Conservation (phyloP, 2,888 invertebrate genomes). For the Watsonalla cultraria region DNA sequence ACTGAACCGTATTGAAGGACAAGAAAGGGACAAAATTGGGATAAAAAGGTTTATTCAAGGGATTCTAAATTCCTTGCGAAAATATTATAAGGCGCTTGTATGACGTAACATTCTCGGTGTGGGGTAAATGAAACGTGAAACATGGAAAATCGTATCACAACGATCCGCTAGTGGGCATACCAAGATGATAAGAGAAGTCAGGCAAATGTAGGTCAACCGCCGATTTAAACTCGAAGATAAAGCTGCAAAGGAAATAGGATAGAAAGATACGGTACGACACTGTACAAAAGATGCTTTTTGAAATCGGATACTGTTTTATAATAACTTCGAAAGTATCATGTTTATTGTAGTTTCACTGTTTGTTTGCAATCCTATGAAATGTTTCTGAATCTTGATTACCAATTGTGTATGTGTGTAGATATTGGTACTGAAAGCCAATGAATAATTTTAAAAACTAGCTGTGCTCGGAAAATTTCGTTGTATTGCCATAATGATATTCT, state of each 20-base stretch:
- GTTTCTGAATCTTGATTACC: no score
- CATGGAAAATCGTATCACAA: neutral
- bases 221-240: neutral
- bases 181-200: constrained; percentile 1
- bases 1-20: no score
- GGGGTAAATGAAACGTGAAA: neutral
- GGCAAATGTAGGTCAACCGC: constrained; percentile 5
- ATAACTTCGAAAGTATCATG: no score
- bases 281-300: neutral
- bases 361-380: no score
- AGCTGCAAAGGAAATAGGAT: neutral
- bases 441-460: no score
- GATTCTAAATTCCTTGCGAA: neutral
- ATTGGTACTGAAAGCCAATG: no score
- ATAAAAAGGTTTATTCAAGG: neutral
- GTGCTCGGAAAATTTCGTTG: no score
- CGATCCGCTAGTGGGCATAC: neutral
- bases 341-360: no score
- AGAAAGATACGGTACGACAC: neutral
- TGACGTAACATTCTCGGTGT: neutral
- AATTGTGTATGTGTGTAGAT: no score
- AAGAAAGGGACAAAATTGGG: neutral
- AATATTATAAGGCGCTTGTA: neutral
- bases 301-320: neutral
- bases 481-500: no score